A percentile compares a stretch with the other conserved stretches of the same genome.
phyloP scores from a whole-genome alignment of 1,140 invertebrate species.

The Thaumatotibia leucotreta region DNA sequence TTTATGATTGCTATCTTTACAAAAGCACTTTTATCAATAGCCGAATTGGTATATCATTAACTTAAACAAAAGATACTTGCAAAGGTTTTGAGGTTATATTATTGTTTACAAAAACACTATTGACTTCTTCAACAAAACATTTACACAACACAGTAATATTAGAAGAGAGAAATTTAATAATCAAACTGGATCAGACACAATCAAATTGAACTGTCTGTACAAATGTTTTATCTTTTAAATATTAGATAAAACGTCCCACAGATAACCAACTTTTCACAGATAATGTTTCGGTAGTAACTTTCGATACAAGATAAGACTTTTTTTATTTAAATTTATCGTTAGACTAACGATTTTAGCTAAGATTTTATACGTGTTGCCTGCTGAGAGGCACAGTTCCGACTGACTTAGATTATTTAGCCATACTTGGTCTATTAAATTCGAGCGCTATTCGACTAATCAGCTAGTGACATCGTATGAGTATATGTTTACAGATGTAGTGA shows the following conservation, averaged over 20 bases:
- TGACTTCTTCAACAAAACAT: constrained; percentile 11
- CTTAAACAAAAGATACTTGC: constrained; percentile 36
- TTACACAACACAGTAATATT: not conserved
- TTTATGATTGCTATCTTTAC: too few relatives aligned
- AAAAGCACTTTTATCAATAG: not conserved
- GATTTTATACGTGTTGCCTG: not conserved
- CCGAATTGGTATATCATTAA: not conserved
- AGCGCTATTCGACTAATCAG: not conserved
- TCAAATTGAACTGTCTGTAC: too few relatives aligned
- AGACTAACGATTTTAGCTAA: not conserved
- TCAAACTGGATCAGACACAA: too few relatives aligned
- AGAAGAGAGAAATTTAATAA: too few relatives aligned
- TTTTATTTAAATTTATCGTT: not conserved
- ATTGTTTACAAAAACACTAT: not conserved
- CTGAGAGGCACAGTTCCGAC: not conserved
- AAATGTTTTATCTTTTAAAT: not conserved
- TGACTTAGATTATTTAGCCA: not conserved
- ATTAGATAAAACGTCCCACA: not conserved
- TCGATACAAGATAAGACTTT: too few relatives aligned
- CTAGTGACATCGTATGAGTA: not conserved
- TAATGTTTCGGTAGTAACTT: not conserved
- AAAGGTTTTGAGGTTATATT: not conserved
- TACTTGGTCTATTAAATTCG: not conserved
- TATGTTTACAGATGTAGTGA: too few relatives aligned
- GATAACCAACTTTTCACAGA: too few relatives aligned